Conservation (phyloP, 2,797 vertebrate genomes). For the Borostomias antarcticus region DNA sequence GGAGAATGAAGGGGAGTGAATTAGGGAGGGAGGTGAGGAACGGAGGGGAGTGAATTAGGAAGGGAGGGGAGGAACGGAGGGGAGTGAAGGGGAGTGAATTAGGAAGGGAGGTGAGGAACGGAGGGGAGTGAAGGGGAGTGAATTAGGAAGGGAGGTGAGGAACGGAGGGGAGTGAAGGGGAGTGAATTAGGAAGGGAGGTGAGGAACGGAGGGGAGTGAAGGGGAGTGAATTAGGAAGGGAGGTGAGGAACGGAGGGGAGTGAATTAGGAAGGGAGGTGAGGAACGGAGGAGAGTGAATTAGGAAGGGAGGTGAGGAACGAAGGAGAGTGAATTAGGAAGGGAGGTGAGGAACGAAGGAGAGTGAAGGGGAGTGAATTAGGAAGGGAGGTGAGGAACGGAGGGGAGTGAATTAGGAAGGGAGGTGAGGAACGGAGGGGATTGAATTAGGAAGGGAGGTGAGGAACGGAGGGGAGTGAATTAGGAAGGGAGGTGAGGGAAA, state of each 20-base stretch:
- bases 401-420: neutral
- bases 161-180: too few relatives aligned
- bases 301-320: too few relatives aligned
- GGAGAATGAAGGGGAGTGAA: neutral
- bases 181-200: neutral
- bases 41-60: neutral
- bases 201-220: neutral
- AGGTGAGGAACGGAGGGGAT: neutral
- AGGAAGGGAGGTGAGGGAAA: slow-evolving; percentile 28
- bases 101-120: slow-evolving; percentile 11
- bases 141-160: slow-evolving; percentile 15
- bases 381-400: neutral
- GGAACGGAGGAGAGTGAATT: slow-evolving; percentile 41
- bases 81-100: slow-evolving; percentile 36
- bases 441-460: neutral
- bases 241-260: neutral
- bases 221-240: neutral
- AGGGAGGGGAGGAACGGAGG: slow-evolving; percentile 4
- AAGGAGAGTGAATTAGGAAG: neutral
- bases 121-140: too few relatives aligned
- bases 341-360: too few relatives aligned
- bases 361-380: too few relatives aligned
- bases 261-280: neutral
- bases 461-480: slow-evolving; percentile 38
- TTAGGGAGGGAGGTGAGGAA: neutral